phyloP scores from a whole-genome alignment of 2,113 vertebrate genomes.

The Cichladusa arquata region DNA sequence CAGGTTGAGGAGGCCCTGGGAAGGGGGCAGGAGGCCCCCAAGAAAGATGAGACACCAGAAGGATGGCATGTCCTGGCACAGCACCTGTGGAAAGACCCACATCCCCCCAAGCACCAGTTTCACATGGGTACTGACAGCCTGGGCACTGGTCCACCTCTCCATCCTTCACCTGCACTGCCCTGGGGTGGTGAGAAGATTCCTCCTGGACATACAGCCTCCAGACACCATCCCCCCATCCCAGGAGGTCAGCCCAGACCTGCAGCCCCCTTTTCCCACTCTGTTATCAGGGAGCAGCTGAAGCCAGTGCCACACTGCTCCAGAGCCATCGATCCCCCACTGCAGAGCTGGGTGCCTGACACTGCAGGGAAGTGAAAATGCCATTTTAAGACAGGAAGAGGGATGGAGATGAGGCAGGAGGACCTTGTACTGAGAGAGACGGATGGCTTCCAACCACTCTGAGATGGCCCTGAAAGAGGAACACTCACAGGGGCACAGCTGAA shows the following conservation, averaged over 20 bases:
- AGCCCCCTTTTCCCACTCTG: neutral
- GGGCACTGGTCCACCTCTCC: neutral
- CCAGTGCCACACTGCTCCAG: neutral
- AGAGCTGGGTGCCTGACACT: neutral
- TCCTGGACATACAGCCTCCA: neutral
- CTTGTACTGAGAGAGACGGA: neutral
- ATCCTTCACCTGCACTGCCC: accelerated
- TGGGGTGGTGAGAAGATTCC: accelerated
- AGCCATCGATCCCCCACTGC: accelerated
- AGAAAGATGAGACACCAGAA: neutral
- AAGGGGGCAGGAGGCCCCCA: neutral
- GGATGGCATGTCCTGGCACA: neutral
- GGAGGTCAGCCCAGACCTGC: neutral
- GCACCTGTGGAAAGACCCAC: neutral
- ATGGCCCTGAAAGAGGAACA: neutral
- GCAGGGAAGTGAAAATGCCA: neutral
- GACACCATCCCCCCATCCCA: neutral
- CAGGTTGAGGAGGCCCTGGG: neutral
- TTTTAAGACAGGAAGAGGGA: neutral
- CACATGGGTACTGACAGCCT: accelerated
- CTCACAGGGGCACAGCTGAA: neutral
- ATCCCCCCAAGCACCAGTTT: neutral
- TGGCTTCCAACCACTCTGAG: neutral
- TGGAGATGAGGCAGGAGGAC: neutral
- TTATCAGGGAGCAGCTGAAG: neutral